Percentiles rank a stretch among this genome's conserved stretches.
phyloP scores from a whole-genome alignment of 2,797 vertebrate species.

The Tadarida brasiliensis region DNA sequence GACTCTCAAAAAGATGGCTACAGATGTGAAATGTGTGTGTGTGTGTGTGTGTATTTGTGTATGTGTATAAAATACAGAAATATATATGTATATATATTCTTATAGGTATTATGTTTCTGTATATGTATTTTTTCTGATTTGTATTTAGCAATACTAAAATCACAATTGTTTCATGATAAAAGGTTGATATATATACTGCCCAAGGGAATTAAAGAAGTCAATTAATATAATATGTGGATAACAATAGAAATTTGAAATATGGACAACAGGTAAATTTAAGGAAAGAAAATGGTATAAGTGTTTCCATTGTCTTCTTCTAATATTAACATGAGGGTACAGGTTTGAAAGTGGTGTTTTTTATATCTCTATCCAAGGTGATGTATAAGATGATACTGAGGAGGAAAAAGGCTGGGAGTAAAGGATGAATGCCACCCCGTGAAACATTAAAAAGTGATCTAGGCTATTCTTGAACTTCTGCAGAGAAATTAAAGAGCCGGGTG shows the following conservation, averaged over 20 bases:
- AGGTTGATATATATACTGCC: neutral
- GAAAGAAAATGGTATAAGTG: neutral
- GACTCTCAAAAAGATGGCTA: neutral
- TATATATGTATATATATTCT: neutral
- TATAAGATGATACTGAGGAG: neutral
- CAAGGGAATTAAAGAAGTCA: neutral
- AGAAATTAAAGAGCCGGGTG: constrained; percentile 17
- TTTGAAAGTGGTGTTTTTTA: neutral
- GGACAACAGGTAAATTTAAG: neutral
- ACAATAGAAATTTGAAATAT: constrained; percentile 36
- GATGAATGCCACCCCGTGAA: neutral
- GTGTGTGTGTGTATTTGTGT: neutral
- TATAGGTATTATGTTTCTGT: neutral
- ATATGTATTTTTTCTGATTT: neutral
- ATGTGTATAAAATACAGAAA: neutral
- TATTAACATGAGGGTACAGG: neutral
- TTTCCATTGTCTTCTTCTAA: neutral
- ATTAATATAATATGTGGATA: neutral
- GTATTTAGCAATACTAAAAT: constrained; percentile 13
- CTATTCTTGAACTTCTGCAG: neutral
- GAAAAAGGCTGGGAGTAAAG: neutral
- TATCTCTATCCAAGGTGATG: neutral
- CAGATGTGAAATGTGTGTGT: neutral
- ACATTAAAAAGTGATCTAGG: constrained; percentile 10
- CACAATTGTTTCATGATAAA: neutral